Base-by-base conservation (phyloP, 2,888 invertebrate species). In the Iphiclides podalirius region DNA sequence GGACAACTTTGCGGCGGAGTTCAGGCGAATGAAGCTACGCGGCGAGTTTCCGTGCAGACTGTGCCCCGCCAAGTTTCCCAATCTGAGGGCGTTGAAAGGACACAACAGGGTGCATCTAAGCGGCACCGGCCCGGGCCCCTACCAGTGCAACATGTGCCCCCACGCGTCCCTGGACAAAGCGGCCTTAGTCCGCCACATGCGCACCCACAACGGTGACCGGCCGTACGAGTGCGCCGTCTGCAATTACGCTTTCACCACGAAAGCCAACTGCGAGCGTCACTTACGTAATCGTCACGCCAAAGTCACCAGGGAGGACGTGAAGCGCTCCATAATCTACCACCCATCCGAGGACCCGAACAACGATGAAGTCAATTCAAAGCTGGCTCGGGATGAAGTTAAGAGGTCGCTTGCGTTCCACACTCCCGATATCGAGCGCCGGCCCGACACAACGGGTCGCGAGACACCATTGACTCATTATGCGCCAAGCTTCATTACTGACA, bases 251-350 rank as follows among this genome's bases (percentile, higher is more conserved):
- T 98, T 98, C 78, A 98, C 98, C 16, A 98, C 98, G 0, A 98
- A 98, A 85, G 98, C 98, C 1, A 98, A 98, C 73, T 98, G 98
- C 75, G 98, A 98, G 81, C 90, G 98, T 4, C 98, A 98, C 76
- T 90, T 98, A 63, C 91, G 97, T 57, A 98, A 98, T 75, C 92
- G 97, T 15, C 98, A 98, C 68, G 93, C 94, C 0, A 96, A 96
- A 77, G 91, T 93, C 1, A 94, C 94, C 1, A 91, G 96, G 46
- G 96, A 97, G 60, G 97, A 98, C 62, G 95, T 98, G 0, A 96
- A 97, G 72, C 93, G 93, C 57, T 92, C 95, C 4, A 95, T 98
- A 44, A 95, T 96, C 54, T 95, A 96, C 66, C 95, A 96, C 71
- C 95, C 95, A 0, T 94, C 94, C 1, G 95, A 95, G 81, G 95